A percentile compares a stretch with the other conserved stretches of the same genome.
Evolutionary conservation across 2,113 vertebrate species (phyloP).

Genomic region (Saccopteryx bilineata): DNA sequence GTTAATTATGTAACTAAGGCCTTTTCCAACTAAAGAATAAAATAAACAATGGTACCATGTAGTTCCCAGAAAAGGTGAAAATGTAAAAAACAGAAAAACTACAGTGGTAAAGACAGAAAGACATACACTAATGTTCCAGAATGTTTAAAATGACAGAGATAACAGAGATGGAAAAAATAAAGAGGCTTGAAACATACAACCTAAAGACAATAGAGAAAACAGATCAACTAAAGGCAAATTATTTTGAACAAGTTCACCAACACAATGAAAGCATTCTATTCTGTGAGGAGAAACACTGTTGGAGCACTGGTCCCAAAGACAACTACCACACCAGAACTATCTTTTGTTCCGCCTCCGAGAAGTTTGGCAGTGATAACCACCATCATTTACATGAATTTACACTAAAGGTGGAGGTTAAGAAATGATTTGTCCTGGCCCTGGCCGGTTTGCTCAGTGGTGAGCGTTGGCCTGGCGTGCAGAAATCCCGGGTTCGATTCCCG

Average conservation of each 20-base stretch:
- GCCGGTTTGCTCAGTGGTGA: too few relatives aligned
- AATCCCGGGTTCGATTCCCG: too few relatives aligned
- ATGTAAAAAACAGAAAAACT: neutral
- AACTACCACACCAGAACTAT: neutral
- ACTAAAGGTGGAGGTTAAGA: neutral
- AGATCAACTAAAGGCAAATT: neutral
- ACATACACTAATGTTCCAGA: neutral
- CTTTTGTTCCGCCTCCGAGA: neutral
- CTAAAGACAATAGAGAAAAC: neutral
- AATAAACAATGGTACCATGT: neutral
- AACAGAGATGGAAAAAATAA: neutral
- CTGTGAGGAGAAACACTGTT: neutral
- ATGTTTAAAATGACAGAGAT: neutral
- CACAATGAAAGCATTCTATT: neutral
- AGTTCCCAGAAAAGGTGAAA: neutral
- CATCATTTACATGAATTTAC: neutral
- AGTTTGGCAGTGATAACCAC: neutral
- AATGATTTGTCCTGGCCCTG: neutral
- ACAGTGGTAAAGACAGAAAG: neutral
- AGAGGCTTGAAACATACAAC: neutral
- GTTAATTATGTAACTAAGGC: neutral
- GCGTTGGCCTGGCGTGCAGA: too few relatives aligned
- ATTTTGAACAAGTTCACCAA: neutral
- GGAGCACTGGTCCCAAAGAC: too few relatives aligned
- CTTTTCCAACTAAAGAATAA: neutral